phyloP scores from a whole-genome alignment of 1,140 invertebrate species.

The Spodoptera litura region DNA sequence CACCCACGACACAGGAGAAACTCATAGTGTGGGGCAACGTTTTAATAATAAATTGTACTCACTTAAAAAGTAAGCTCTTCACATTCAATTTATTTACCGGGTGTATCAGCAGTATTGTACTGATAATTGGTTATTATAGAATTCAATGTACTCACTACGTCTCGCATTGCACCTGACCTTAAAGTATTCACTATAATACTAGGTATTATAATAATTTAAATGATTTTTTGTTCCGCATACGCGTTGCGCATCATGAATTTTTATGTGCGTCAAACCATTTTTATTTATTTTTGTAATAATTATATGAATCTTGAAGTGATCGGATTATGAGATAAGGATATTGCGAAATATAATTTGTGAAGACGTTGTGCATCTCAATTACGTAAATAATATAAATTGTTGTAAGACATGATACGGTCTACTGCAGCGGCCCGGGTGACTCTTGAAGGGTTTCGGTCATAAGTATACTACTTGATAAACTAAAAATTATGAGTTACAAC shows the following conservation, averaged over 20 bases:
- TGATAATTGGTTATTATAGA: not conserved
- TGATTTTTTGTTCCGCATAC: not conserved
- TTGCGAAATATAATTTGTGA: no score
- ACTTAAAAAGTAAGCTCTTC: no score
- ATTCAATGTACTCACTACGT: not conserved
- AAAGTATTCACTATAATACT: slow-evolving; percentile 9
- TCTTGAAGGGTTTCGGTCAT: not conserved
- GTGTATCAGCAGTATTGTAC: no score
- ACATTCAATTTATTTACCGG: no score
- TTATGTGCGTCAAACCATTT: slow-evolving; percentile 26
- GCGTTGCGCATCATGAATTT: slow-evolving; percentile 34
- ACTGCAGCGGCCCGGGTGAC: not conserved
- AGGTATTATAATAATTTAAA: slow-evolving; percentile 2
- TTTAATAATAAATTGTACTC: no score
- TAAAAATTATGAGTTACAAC: no score
- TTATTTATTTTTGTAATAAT: slow-evolving; percentile 28
- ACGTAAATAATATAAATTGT: not conserved
- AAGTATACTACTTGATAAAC: no score
- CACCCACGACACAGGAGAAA: no score
- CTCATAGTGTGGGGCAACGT: no score
- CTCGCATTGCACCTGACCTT: slow-evolving; percentile 13
- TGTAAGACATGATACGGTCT: not conserved
- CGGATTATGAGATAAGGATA: slow-evolving; percentile 4
- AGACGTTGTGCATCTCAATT: no score
- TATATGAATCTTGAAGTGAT: slow-evolving; percentile 28